Conservation (phyloP, 2,113 vertebrate genomes). For the Lasiurus borealis region DNA sequence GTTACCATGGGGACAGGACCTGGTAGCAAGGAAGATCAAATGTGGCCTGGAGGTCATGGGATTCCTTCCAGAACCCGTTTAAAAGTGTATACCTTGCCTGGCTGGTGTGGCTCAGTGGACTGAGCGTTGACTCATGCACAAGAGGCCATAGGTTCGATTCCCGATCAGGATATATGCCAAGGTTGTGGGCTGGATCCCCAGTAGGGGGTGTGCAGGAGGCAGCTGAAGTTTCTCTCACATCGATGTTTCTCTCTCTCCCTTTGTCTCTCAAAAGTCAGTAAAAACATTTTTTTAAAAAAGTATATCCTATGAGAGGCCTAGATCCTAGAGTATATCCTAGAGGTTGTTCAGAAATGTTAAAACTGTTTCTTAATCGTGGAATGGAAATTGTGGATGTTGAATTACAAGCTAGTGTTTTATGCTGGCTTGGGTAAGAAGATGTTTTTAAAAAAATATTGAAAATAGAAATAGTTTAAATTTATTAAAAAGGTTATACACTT, state of each 20-base stretch:
- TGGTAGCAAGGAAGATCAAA: neutral
- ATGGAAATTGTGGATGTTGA: neutral
- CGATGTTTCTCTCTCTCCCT: too few species aligned
- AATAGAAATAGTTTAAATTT: neutral
- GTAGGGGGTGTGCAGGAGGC: too few species aligned
- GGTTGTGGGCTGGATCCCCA: too few species aligned
- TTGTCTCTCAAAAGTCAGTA: too few species aligned
- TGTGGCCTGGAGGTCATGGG: neutral
- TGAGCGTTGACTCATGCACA: too few species aligned
- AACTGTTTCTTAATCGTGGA: neutral
- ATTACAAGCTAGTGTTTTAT: neutral
- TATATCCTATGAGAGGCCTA: too few species aligned
- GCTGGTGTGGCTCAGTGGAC: too few species aligned
- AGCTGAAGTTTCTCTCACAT: too few species aligned
- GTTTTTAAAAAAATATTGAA: neutral
- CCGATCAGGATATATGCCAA: too few species aligned
- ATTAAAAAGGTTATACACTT: neutral
- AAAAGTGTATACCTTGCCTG: neutral
- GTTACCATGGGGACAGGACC: neutral
- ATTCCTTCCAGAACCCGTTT: neutral
- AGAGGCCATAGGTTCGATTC: too few species aligned
- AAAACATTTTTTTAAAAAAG: too few species aligned
- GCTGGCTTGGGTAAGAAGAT: neutral
- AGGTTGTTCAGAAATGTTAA: neutral
- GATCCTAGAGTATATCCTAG: too few species aligned